These are phyloP conservation scores for human DNA, from an alignment of 2,113 vertebrate genomes.

Conservation along the genomic window GRCh38 chr12:50198001-50198500, in stretches of 20 bases:
- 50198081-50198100: slow-evolving; percentile 7
- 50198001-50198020: neutral
- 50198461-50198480: no score
- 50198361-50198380: no score
- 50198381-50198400: no score
- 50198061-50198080: slow-evolving; percentile 26
- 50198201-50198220: neutral
- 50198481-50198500: no score
- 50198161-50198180: neutral
- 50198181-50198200: neutral
- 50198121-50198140: neutral
- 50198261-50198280: neutral
- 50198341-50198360: no score
- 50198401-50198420: no score
- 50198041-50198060: slow-evolving; percentile 13
- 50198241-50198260: neutral
- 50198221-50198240: neutral
- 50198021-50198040: neutral
- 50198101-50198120: neutral
- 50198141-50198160: neutral
- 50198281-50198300: no score
- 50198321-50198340: no score
- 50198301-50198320: no score
- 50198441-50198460: no score
- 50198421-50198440: no score